Evolutionary conservation across 1,140 invertebrate species (phyloP).

Genomic region (Frieseomelitta varia): DNA sequence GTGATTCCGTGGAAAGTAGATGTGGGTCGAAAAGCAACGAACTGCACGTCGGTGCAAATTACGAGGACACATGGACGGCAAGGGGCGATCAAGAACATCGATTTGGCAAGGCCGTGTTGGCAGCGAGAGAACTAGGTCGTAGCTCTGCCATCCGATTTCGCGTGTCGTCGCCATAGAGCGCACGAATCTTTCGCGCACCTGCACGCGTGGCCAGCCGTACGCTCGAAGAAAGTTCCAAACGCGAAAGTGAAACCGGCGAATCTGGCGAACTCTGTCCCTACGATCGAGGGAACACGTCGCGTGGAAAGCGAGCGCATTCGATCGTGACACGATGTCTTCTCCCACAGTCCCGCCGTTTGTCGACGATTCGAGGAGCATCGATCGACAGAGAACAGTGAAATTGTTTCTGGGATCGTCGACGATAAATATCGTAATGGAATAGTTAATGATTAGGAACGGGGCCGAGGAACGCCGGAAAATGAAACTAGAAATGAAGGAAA

Average conservation of each 20-base stretch:
- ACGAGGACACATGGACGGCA: slow-evolving; percentile 15
- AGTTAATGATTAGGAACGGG: not conserved
- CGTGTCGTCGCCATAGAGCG: slow-evolving; percentile 25
- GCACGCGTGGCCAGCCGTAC: not conserved
- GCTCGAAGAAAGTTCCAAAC: slow-evolving; percentile 9
- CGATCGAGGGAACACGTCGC: not conserved
- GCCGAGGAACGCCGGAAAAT: not conserved
- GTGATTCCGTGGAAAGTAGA: not conserved
- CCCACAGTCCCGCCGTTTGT: not conserved
- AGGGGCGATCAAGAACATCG: slow-evolving; percentile 51
- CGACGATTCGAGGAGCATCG: not conserved
- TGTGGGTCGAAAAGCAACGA: slow-evolving; percentile 5
- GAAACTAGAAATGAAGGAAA: slow-evolving; percentile 42
- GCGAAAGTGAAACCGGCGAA: slow-evolving; percentile 1
- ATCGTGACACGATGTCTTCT: not conserved
- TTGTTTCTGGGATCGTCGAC: not conserved
- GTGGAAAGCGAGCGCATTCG: slow-evolving; percentile 9
- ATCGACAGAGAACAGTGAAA: not conserved
- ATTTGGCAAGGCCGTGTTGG: slow-evolving; percentile 46
- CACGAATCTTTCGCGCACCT: not conserved
- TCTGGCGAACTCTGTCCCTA: not conserved
- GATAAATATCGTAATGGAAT: not conserved
- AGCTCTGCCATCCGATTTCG: slow-evolving; percentile 34
- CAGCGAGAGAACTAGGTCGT: slow-evolving; percentile 47
- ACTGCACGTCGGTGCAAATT: slow-evolving; percentile 16